phyloP scores from a whole-genome alignment of 2,888 invertebrate genomes.

The Drosophila nr. perissopoda region DNA sequence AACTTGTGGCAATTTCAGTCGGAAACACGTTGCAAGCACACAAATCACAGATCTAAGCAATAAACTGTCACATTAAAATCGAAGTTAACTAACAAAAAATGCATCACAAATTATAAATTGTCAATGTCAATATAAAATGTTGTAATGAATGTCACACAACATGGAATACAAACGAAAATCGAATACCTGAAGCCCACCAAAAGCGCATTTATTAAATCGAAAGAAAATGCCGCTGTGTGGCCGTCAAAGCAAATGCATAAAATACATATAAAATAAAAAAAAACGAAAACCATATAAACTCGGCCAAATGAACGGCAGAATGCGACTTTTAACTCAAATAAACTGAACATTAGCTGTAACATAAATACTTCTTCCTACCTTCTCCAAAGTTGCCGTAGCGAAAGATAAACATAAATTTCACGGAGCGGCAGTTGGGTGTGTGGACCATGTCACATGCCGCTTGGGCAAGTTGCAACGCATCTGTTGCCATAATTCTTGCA shows the following conservation, averaged over 20 bases:
- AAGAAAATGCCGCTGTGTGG: conserved; percentile 42
- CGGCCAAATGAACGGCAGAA: conserved; percentile 36
- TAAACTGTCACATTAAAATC: conserved; percentile 67
- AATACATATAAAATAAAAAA: conserved; percentile 26
- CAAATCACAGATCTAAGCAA: conserved; percentile 61
- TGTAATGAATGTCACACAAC: conserved; percentile 64
- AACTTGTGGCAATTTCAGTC: conserved; percentile 41
- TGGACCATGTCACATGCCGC: conserved; percentile 41
- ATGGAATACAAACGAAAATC: conserved; percentile 47
- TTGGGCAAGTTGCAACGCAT: conserved; percentile 61
- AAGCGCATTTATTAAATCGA: conserved; percentile 67
- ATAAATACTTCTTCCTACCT: conserved; percentile 65
- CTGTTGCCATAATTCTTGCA: conserved; percentile 79
- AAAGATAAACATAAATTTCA: conserved; percentile 71
- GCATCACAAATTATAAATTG: conserved; percentile 66
- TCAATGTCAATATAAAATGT: conserved; percentile 66
- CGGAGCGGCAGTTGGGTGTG: neutral
- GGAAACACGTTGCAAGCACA: conserved; percentile 61
- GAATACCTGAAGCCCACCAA: conserved; percentile 55
- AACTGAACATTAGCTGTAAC: conserved; percentile 75
- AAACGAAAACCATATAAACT: conserved; percentile 37
- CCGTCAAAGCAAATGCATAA: conserved; percentile 58
- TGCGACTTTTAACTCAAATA: conserved; percentile 73
- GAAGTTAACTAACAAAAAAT: conserved; percentile 47
- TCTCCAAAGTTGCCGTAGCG: conserved; percentile 15